Evolutionary conservation across 1,140 invertebrate genomes (phyloP).

Genomic region (Lordiphosa mommai): DNA sequence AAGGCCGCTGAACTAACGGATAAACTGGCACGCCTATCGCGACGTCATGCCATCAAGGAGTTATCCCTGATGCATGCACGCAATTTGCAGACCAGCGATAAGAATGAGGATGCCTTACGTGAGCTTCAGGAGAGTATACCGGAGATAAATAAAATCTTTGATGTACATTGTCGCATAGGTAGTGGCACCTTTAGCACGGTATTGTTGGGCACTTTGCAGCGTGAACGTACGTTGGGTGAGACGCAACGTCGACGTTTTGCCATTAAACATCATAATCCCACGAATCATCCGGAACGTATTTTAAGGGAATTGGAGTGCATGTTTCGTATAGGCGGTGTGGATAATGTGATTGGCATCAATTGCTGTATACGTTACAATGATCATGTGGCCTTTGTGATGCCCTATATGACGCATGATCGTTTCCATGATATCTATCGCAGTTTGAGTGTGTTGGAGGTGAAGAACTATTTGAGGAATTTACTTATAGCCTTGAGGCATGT

Average conservation of each 20-base stretch:
- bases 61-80: conserved; percentile 31
- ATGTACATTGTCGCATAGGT: conserved; percentile 86
- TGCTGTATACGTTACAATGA: conserved; percentile 89
- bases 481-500: conserved; percentile 89
- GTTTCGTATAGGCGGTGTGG: conserved; percentile 87
- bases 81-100: conserved; percentile 28
- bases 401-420: conserved; percentile 88
- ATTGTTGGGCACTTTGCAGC: conserved; percentile 86
- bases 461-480: conserved; percentile 90
- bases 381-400: conserved; percentile 94
- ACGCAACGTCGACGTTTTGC: conserved; percentile 84
- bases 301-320: conserved; percentile 89
- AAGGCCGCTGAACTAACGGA: conserved; percentile 24
- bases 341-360: conserved; percentile 91
- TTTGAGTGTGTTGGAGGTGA: conserved; percentile 86
- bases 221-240: conserved; percentile 78
- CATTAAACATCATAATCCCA: conserved; percentile 91
- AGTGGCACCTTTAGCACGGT: conserved; percentile 93
- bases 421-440: conserved; percentile 87
- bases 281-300: conserved; percentile 88
- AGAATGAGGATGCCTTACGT: conserved; percentile 79
- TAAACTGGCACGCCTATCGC: conserved; percentile 28
- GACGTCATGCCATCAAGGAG: conserved; percentile 40
- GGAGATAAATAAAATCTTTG: conserved; percentile 84
- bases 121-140: conserved; percentile 82